Conservation (phyloP, 2,888 invertebrate genomes). For the Rapana venosa region DNA sequence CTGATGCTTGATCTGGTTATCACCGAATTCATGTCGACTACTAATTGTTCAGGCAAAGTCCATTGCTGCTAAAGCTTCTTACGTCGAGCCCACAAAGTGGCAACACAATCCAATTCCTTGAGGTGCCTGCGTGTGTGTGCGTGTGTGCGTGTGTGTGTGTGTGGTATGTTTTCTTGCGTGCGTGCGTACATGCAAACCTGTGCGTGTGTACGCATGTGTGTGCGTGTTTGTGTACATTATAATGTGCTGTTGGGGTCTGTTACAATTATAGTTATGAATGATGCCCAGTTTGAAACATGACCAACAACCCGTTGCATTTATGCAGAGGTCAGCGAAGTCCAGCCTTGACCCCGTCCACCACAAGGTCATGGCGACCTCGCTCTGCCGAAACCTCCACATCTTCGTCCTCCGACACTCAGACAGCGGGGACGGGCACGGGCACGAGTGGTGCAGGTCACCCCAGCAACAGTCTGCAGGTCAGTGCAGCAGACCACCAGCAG, state of each 20-base stretch:
- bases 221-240: neutral
- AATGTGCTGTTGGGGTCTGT: neutral
- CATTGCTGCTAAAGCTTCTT: no score
- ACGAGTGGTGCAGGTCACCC: neutral
- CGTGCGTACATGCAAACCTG: neutral
- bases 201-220: neutral
- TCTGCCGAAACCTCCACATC: slow-evolving; percentile 13
- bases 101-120: no score
- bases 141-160: neutral
- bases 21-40: no score
- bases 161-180: neutral
- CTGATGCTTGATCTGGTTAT: no score
- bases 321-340: slow-evolving; percentile 16
- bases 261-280: no score
- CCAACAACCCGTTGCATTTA: neutral
- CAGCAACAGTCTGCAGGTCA: slow-evolving; percentile 9
- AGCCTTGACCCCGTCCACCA: slow-evolving; percentile 16
- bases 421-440: neutral
- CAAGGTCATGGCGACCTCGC: slow-evolving; percentile 34
- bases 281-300: no score
- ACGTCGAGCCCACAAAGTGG: no score
- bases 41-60: no score
- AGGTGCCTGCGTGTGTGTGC: neutral
- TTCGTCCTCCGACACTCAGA: slow-evolving; percentile 34
- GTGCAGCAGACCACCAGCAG: neutral